Evolutionary conservation across 2,113 vertebrate species (phyloP), one percentile per base, ranked within the genome.

Genomic region (Genyomyrus donnyi): DNA sequence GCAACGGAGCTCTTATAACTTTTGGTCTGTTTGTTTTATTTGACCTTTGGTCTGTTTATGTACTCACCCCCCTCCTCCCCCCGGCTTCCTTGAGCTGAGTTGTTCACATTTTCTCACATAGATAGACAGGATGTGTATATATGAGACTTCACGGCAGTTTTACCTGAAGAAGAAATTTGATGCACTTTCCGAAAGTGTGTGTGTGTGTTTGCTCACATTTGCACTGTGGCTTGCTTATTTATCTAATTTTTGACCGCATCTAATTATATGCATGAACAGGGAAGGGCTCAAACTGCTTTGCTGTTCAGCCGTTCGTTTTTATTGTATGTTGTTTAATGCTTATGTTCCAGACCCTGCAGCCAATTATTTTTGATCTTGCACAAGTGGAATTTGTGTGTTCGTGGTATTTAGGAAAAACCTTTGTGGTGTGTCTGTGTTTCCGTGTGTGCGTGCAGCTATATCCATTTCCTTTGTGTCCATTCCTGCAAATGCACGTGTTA

Each of bases 1-100:
- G 48, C 48, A 35, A 52, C 27, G 27, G 50, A 56, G 49, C 27
- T 87, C 27, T 56, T 87, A 11, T 53, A 87, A 87, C 85, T 48
- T 53, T 87, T 42, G n/a, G 85, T 53, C 50, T 87, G 85, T 87
- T 87, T 87, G 21, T 87, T 87, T 87, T 56, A 17, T 87, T 87
- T 87, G 50, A 87, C 85, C 85, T 87, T 87, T 87, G 85, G 50
- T 53, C 50, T 87, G 50, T 87, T 87, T 39, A 56, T 87, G 7
- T 87, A 50, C 11, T n/a, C n/a, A 4, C 21, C 48, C 24, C 21
- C 21, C 46, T 1, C 35, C 21, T 13, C 24, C 19, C 83, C 39
- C 80, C 11, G 13, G 39, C 35, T 42, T 80, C 74, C 74, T 80
- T 39, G 45, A 85, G 46, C 83, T 46, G 39, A 85, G 35, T 84